Evolutionary conservation across 2,797 vertebrate genomes (phyloP).

Genomic region (Manis pentadactyla): DNA sequence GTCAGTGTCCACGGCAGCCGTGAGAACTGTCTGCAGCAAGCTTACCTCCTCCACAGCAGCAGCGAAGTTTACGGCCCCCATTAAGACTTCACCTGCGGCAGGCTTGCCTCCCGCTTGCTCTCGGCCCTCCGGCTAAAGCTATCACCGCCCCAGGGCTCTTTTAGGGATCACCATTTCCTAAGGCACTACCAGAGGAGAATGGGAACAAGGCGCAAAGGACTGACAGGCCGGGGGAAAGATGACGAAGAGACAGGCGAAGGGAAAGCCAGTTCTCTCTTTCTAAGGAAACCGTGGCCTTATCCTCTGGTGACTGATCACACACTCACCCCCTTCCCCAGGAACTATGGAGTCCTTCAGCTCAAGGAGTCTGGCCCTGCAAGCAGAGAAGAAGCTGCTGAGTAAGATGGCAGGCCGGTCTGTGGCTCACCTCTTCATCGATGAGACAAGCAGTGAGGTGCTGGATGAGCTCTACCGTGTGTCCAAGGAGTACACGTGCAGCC

Average conservation of each 20-base stretch:
- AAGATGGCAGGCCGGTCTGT: slow-evolving; percentile 92
- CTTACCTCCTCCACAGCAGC: not conserved
- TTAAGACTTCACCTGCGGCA: not conserved
- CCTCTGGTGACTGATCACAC: not conserved
- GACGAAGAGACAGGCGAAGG: not conserved
- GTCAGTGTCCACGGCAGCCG: not conserved
- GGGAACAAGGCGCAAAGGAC: not conserved
- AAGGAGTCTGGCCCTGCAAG: slow-evolving; percentile 92
- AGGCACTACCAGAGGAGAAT: not conserved
- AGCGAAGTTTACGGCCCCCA: not conserved
- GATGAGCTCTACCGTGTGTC: slow-evolving; percentile 95
- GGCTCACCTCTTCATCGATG: slow-evolving; percentile 94
- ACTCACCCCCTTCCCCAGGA: slow-evolving; percentile 13
- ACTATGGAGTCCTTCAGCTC: slow-evolving; percentile 94
- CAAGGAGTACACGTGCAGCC: slow-evolving; percentile 91
- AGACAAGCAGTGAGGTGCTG: slow-evolving; percentile 93
- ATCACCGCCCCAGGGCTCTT: not conserved
- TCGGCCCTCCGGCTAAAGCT: not conserved
- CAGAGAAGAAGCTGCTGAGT: slow-evolving; percentile 95
- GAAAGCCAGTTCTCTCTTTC: slow-evolving; percentile 18
- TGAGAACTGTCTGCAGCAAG: not conserved
- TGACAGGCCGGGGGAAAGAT: not conserved
- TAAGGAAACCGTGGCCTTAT: slow-evolving; percentile 35
- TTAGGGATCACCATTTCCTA: not conserved
- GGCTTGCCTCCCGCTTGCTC: not conserved